Conservation (phyloP, 1,140 invertebrate species). For the Parapsyche elsis region DNA sequence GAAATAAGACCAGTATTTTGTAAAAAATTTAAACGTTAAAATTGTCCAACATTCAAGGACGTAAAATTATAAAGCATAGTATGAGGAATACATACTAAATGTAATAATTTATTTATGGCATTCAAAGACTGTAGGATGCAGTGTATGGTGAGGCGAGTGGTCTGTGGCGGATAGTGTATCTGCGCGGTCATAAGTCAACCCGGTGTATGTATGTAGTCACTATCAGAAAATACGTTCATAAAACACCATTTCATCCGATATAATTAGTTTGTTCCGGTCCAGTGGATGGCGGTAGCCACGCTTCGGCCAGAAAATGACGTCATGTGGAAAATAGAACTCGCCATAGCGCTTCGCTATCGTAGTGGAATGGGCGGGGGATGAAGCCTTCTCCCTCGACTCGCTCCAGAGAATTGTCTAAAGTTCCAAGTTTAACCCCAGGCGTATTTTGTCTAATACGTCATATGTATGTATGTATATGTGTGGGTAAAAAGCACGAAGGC, state of each 20-base stretch:
- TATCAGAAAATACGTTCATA: conserved; percentile 47
- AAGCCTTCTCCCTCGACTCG: neutral
- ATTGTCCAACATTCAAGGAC: too few species aligned
- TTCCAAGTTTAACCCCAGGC: conserved; percentile 7
- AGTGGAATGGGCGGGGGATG: neutral
- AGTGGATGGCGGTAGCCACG: conserved; percentile 26
- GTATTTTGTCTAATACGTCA: neutral
- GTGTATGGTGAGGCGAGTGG: neutral
- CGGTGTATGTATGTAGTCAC: neutral
- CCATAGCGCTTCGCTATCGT: neutral
- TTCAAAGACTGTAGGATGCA: neutral
- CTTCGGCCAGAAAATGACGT: conserved; percentile 47
- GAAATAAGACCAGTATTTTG: too few species aligned
- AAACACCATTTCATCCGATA: conserved; percentile 47
- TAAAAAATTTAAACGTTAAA: too few species aligned
- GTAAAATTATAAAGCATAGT: too few species aligned
- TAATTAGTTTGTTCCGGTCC: conserved; percentile 53
- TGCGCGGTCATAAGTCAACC: conserved; percentile 32
- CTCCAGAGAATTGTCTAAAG: conserved; percentile 36
- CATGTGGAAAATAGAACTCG: conserved; percentile 54
- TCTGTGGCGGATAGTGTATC: conserved; percentile 7
- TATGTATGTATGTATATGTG: neutral
- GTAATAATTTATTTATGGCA: neutral
- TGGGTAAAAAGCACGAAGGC: neutral
- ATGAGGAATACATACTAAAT: too few species aligned